These are phyloP conservation scores for Premnoplex brunnescens DNA, from an alignment of 2,797 vertebrate species.

Conservation along the genomic window DNA sequence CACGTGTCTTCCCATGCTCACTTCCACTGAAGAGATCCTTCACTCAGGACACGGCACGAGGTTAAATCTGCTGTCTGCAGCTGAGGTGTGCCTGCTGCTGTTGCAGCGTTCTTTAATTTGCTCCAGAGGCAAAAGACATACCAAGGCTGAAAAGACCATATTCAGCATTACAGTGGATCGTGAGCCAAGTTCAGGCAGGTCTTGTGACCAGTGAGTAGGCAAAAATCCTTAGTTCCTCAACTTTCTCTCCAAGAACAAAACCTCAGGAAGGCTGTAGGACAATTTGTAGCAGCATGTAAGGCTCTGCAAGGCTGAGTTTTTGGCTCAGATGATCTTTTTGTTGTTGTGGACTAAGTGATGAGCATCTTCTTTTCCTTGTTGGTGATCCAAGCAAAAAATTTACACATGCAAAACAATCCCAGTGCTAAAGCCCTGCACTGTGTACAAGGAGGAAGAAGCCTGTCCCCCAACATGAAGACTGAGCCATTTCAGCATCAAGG, in stretches of 20 bases:
- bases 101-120: neutral
- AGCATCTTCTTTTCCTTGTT: neutral
- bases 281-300: neutral
- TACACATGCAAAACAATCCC: neutral
- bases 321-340: neutral
- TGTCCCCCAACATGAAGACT: neutral
- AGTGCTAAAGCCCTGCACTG: neutral
- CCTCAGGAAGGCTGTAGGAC: neutral
- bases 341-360: rapidly evolving
- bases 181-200: neutral
- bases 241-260: conserved; percentile 1
- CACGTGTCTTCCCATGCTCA: neutral
- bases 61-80: neutral
- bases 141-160: neutral
- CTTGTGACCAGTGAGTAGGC: conserved; percentile 49
- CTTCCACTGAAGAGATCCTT: neutral
- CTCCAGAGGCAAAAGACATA: neutral
- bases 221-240: conserved; percentile 20
- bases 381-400: neutral
- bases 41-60: neutral
- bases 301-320: neutral
- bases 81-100: neutral
- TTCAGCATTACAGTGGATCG: neutral
- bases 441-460: neutral
- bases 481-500: neutral